phyloP scores from a whole-genome alignment of 35 echinoderm and acorn worm species.

The Stichopus chloronotus region DNA sequence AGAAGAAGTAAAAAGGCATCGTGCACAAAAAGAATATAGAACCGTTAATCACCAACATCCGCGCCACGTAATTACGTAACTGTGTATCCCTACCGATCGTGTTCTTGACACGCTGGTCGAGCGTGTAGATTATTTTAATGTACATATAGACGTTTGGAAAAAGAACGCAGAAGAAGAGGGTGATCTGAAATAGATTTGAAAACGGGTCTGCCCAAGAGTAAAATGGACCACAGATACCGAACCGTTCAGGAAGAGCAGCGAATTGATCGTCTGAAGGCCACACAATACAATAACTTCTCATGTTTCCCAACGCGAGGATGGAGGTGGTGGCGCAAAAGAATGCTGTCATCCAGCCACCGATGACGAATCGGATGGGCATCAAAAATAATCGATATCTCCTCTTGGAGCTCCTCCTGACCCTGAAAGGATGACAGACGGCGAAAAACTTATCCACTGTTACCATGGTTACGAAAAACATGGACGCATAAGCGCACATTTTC shows the following conservation, averaged over 20 bases:
- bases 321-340: slow-evolving; percentile 29
- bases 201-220: slow-evolving; percentile 25
- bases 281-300: background rate
- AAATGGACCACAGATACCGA: slow-evolving; percentile 23
- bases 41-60: slow-evolving; percentile 50
- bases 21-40: slow-evolving; percentile 47
- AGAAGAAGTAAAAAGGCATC: slow-evolving; percentile 47
- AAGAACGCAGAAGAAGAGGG: slow-evolving; percentile 23
- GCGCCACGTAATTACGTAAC: slow-evolving; percentile 39
- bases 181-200: slow-evolving; percentile 45
- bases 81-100: background rate
- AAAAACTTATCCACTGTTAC: slow-evolving; percentile 55
- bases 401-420: background rate
- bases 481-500: slow-evolving; percentile 52
- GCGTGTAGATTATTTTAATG: background rate
- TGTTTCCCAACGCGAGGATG: background rate
- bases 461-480: slow-evolving; percentile 58
- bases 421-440: slow-evolving; percentile 51
- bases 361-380: slow-evolving; percentile 22
- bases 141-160: slow-evolving; percentile 59
- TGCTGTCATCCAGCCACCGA: slow-evolving; percentile 22
- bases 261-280: slow-evolving; percentile 40
- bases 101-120: slow-evolving; percentile 6
- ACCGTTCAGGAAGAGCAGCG: background rate
- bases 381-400: slow-evolving; percentile 32